Conservation (phyloP, 2,888 invertebrate species). For the Tachystola acroxantha region DNA sequence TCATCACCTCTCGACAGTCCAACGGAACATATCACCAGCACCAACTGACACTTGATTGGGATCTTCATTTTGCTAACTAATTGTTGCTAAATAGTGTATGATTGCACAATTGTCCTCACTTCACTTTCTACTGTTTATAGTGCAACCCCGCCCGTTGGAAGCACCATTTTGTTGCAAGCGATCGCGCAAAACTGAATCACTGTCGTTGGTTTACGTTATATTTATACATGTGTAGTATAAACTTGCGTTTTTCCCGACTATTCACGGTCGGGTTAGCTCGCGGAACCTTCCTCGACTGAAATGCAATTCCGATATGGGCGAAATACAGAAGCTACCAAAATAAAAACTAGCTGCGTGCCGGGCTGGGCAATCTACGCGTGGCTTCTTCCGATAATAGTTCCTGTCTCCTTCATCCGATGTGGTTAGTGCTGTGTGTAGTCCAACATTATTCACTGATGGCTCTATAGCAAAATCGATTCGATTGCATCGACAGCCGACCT, state of each 20-base stretch:
- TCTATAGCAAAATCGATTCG: no score
- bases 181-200: slow-evolving; percentile 73
- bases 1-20: slow-evolving; percentile 37
- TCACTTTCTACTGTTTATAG: slow-evolving; percentile 51
- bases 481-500: no score
- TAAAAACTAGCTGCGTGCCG: slow-evolving; percentile 37
- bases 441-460: neutral
- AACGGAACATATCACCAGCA: slow-evolving; percentile 48
- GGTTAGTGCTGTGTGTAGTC: slow-evolving; percentile 11
- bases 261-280: slow-evolving; percentile 58
- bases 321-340: slow-evolving; percentile 46
- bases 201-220: slow-evolving; percentile 58
- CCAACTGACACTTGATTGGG: slow-evolving; percentile 43
- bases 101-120: slow-evolving; percentile 41
- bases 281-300: slow-evolving; percentile 39
- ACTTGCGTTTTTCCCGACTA: slow-evolving; percentile 67
- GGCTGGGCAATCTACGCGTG: slow-evolving; percentile 38
- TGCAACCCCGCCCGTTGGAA: slow-evolving; percentile 40
- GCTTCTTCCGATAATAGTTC: slow-evolving; percentile 59
- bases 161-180: slow-evolving; percentile 71
- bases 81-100: slow-evolving; percentile 33
- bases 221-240: slow-evolving; percentile 72
- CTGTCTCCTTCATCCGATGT: slow-evolving; percentile 30
- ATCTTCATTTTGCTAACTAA: slow-evolving; percentile 32
- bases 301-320: slow-evolving; percentile 57